Evolutionary conservation across 2,888 invertebrate genomes (phyloP).

Genomic region (Mythimna ferrago): DNA sequence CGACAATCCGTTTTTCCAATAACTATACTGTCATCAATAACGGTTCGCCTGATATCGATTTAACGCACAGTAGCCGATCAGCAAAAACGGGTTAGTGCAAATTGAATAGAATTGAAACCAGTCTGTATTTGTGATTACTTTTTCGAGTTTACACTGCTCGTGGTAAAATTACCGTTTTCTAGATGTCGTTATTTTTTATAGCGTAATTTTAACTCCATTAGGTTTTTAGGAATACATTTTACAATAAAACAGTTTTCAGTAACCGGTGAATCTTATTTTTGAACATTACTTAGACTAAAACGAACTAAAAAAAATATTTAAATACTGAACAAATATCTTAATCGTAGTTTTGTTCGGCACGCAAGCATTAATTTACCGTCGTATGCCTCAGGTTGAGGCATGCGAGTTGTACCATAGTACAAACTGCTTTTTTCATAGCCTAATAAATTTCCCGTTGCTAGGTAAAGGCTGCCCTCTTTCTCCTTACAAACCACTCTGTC

Average conservation of each 20-base stretch:
- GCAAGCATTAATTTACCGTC: no score
- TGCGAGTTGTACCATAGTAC: no score
- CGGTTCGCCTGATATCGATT: constrained; percentile 38
- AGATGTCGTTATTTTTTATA: background rate
- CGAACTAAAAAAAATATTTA: background rate
- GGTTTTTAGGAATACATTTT: background rate
- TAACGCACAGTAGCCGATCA: constrained; percentile 16
- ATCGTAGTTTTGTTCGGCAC: no score
- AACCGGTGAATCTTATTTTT: background rate
- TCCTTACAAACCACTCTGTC: no score
- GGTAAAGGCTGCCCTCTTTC: no score
- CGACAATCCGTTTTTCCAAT: constrained; percentile 17
- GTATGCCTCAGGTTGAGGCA: no score
- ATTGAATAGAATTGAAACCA: constrained; percentile 35
- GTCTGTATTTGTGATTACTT: background rate
- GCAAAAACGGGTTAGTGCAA: constrained; percentile 22
- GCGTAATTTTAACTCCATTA: background rate
- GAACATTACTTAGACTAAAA: no score
- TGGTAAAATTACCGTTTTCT: background rate
- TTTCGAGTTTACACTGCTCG: background rate
- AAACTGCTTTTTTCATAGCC: no score
- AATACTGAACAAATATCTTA: no score
- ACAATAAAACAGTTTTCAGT: background rate
- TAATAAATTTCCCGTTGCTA: no score
- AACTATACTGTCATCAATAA: constrained; percentile 25